These are phyloP conservation scores for Geopemphigus sp. DNA, from an alignment of 1,140 invertebrate genomes.

Conservation along the genomic window DNA sequence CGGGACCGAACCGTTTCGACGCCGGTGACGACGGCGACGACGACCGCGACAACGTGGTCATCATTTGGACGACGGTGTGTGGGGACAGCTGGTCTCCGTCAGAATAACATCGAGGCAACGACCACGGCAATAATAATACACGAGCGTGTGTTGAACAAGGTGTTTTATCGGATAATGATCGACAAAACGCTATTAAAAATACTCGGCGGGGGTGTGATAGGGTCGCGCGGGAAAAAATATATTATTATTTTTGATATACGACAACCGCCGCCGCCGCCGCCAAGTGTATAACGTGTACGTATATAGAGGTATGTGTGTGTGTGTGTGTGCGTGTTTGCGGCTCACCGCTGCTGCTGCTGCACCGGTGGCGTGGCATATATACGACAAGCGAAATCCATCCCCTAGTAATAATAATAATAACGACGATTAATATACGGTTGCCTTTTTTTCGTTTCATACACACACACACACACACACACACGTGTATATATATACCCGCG, in stretches of 20 bases:
- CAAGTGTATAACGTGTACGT: background rate
- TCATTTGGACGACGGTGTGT: conserved; percentile 10
- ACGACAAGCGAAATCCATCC: conserved; percentile 27
- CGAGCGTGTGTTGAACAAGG: conserved; percentile 30
- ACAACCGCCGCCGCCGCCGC: conserved; percentile 10
- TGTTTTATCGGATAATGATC: conserved; percentile 50
- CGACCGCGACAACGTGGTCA: conserved; percentile 22
- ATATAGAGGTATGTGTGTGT: background rate
- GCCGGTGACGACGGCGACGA: background rate
- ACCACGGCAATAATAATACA: conserved; percentile 2
- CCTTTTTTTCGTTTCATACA: background rate
- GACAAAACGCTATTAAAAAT: conserved; percentile 48
- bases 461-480: too few relatives aligned
- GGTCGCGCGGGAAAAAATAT: conserved; percentile 13
- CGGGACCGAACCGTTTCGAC: too few relatives aligned
- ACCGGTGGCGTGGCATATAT: background rate
- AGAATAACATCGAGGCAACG: background rate
- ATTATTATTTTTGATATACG: conserved; percentile 33
- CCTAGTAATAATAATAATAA: conserved; percentile 20
- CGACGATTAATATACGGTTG: background rate
- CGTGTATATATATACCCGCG: background rate
- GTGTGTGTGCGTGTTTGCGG: background rate
- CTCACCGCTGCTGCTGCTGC: background rate
- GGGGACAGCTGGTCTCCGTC: conserved; percentile 48
- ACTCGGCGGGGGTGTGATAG: conserved; percentile 35